These are phyloP conservation scores for Dinocampus coccinellae DNA, from an alignment of 2,888 invertebrate genomes.

Conservation along the genomic window DNA sequence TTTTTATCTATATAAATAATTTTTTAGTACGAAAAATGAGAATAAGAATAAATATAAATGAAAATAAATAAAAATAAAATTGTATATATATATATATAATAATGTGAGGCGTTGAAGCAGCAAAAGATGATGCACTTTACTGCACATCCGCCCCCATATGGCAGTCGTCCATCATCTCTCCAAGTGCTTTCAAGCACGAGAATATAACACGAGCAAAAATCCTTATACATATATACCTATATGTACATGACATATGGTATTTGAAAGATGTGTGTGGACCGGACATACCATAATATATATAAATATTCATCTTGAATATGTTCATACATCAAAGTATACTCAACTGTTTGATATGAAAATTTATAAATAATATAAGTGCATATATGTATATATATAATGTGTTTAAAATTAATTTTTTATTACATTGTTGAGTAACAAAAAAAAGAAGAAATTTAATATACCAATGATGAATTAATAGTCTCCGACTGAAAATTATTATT, in stretches of 20 bases:
- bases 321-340: not conserved
- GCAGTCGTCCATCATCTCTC: slow-evolving; percentile 37
- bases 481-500: too few species aligned
- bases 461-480: too few species aligned
- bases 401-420: too few species aligned
- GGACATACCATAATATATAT: slow-evolving; percentile 11
- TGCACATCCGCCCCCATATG: slow-evolving; percentile 18
- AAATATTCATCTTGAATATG: not conserved
- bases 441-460: too few species aligned
- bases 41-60: not conserved
- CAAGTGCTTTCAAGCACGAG: slow-evolving; percentile 35
- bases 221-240: slow-evolving; percentile 7
- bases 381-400: not conserved
- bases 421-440: too few species aligned
- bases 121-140: slow-evolving; percentile 33
- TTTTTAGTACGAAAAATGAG: not conserved
- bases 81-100: not conserved
- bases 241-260: slow-evolving; percentile 1
- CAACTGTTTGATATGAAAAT: not conserved
- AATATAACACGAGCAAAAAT: slow-evolving; percentile 11
- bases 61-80: not conserved
- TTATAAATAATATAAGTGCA: not conserved
- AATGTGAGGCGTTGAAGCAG: slow-evolving; percentile 6
- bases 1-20: too few species aligned
- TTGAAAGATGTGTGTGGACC: slow-evolving; percentile 15